phyloP scores from a whole-genome alignment of 2,113 vertebrate species.

The Corapipo altera region DNA sequence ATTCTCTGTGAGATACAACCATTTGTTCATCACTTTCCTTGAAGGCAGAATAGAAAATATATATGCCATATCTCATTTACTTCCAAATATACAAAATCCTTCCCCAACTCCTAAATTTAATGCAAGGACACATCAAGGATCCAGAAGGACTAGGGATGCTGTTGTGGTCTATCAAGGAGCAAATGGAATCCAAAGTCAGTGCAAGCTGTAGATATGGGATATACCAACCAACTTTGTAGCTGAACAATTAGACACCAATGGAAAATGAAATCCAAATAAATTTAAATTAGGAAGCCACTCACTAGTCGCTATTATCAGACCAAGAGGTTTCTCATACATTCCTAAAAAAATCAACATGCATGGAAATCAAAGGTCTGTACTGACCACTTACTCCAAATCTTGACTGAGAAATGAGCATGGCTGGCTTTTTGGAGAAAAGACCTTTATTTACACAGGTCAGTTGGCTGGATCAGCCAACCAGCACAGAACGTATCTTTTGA shows the following conservation, averaged over 20 bases:
- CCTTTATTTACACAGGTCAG: neutral
- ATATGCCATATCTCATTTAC: neutral
- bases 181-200: neutral
- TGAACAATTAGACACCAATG: neutral
- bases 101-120: neutral
- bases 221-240: neutral
- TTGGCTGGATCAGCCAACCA: neutral
- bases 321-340: neutral
- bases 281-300: neutral
- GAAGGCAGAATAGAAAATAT: neutral
- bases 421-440: neutral
- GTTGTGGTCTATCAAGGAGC: neutral
- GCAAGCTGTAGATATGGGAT: neutral
- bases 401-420: neutral
- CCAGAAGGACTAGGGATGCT: neutral
- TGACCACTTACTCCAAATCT: neutral
- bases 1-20: neutral
- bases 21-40: constrained; percentile 43
- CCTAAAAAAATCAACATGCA: neutral
- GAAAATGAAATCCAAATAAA: neutral
- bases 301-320: neutral
- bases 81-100: neutral
- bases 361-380: neutral
- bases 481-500: neutral
- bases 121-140: neutral